Evolutionary conservation across 2,888 invertebrate species (phyloP).

Genomic region (Cenopis cana): DNA sequence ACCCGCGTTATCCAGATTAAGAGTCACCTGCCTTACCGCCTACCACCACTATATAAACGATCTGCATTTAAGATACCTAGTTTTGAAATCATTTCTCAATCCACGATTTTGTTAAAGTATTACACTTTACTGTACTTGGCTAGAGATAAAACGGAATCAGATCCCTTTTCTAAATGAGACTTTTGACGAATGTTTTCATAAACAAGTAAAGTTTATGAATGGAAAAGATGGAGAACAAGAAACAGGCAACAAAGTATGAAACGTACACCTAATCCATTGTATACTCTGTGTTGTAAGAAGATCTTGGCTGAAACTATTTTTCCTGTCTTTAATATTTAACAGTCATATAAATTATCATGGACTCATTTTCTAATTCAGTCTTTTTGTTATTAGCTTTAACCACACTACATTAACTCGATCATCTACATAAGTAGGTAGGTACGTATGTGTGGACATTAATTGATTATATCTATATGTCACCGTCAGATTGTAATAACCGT

Average conservation of each 20-base stretch:
- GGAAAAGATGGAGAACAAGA: conserved; percentile 8
- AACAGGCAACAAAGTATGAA: conserved; percentile 12
- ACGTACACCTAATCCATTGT: background rate
- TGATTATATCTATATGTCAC: too few relatives aligned
- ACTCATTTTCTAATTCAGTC: too few relatives aligned
- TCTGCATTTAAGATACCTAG: too few relatives aligned
- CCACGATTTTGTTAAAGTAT: background rate
- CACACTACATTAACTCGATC: too few relatives aligned
- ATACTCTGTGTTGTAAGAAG: background rate
- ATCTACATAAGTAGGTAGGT: too few relatives aligned
- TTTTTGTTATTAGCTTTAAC: too few relatives aligned
- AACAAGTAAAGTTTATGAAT: conserved; percentile 17
- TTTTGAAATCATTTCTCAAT: background rate
- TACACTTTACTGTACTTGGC: conserved; percentile 17
- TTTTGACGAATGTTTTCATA: conserved; percentile 10
- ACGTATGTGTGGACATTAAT: too few relatives aligned
- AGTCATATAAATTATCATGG: too few relatives aligned
- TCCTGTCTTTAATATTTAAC: background rate
- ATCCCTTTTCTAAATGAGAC: conserved; percentile 18
- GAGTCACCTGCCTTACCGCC: too few relatives aligned
- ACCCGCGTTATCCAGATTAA: too few relatives aligned
- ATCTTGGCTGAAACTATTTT: background rate
- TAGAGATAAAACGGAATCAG: background rate
- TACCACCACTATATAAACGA: too few relatives aligned
- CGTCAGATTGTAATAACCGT: too few relatives aligned